Evolutionary conservation across 2,797 vertebrate genomes (phyloP).

Genomic region (Lutra lutra): DNA sequence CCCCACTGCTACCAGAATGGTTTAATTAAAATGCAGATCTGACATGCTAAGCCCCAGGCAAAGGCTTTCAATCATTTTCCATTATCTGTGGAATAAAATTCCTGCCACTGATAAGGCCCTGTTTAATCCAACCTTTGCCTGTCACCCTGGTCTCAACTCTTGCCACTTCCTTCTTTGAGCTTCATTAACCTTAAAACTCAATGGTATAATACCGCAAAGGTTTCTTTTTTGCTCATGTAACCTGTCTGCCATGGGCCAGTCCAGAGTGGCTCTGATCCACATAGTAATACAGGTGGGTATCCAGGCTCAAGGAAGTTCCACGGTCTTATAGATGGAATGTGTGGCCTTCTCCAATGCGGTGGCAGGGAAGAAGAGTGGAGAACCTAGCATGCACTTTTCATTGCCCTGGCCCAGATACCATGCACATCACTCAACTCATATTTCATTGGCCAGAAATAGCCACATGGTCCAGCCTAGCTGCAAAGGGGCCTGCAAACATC

Average conservation of each 20-base stretch:
- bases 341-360: neutral
- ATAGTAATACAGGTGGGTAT: neutral
- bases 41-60: conserved; percentile 56
- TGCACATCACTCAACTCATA: neutral
- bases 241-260: neutral
- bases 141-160: neutral
- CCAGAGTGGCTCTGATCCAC: neutral
- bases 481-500: neutral
- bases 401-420: neutral
- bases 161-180: neutral
- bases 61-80: conserved; percentile 69
- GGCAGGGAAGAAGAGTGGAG: neutral
- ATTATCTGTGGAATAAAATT: conserved; percentile 66
- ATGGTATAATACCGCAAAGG: neutral
- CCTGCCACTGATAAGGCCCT: conserved; percentile 5
- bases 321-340: neutral
- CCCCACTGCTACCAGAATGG: conserved; percentile 43
- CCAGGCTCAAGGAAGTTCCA: neutral
- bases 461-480: neutral
- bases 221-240: neutral
- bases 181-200: conserved; percentile 10
- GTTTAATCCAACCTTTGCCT: conserved; percentile 29
- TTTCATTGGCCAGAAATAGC: neutral
- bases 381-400: neutral
- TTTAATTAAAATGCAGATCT: conserved; percentile 79